phyloP scores from a whole-genome alignment of 2,888 invertebrate species.

The Dicycla oo region DNA sequence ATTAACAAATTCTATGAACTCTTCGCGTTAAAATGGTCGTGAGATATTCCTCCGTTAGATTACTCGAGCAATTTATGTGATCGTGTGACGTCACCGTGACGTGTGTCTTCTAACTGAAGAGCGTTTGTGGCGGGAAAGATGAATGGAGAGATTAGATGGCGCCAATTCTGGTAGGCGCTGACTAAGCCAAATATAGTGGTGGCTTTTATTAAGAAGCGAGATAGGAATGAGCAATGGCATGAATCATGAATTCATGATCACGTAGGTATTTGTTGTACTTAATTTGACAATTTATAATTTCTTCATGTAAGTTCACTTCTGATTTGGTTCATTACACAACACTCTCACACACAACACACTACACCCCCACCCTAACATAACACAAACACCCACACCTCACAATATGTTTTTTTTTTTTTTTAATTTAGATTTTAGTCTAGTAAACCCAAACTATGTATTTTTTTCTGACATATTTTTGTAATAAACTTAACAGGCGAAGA shows the following conservation, averaged over 20 bases:
- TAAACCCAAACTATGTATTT: too few species aligned
- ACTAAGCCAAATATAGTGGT: conserved; percentile 27
- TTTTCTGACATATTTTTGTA: too few species aligned
- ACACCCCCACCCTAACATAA: too few species aligned
- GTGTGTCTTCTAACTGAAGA: conserved; percentile 37
- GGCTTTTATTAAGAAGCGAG: conserved; percentile 5
- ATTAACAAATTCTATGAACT: not conserved
- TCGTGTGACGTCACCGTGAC: conserved; percentile 44
- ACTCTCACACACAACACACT: too few species aligned
- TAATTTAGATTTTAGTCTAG: too few species aligned
- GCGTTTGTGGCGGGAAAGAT: conserved; percentile 47
- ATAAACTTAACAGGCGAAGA: too few species aligned
- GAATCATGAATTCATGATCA: not conserved
- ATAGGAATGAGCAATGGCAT: not conserved
- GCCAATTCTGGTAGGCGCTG: conserved; percentile 28
- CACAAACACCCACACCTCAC: too few species aligned
- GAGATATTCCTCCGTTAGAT: conserved; percentile 17
- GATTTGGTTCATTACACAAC: too few species aligned
- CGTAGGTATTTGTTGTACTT: too few species aligned
- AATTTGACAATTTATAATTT: not conserved
- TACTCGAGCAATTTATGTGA: conserved; percentile 27
- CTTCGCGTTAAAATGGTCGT: not conserved
- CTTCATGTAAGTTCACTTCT: not conserved
- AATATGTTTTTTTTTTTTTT: too few species aligned
- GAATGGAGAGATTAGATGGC: conserved; percentile 40